phyloP scores from a whole-genome alignment of 1,140 invertebrate species.

The Asbolus verrucosus region DNA sequence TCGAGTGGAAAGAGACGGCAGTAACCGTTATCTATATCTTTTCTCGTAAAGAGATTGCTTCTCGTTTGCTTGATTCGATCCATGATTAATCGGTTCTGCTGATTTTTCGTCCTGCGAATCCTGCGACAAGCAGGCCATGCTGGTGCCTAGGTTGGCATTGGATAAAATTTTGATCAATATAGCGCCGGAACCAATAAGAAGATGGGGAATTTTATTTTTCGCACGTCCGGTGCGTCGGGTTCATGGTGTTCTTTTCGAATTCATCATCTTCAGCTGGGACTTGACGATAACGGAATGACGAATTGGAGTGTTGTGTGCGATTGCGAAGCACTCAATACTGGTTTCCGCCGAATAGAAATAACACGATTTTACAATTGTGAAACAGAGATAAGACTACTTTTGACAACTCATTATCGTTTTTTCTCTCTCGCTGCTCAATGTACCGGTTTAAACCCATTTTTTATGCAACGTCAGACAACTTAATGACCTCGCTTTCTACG shows the following conservation, averaged over 20 bases:
- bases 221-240: too few species aligned
- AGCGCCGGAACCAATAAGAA: conserved; percentile 1
- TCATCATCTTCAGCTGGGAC: background rate
- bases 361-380: background rate
- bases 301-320: background rate
- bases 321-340: conserved; percentile 29
- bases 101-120: too few species aligned
- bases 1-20: background rate
- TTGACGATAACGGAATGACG: background rate
- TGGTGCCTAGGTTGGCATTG: conserved; percentile 6
- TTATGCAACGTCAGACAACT: too few species aligned
- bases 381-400: background rate
- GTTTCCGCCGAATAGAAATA: conserved; percentile 10
- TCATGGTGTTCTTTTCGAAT: conserved; percentile 5
- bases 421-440: background rate
- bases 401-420: background rate
- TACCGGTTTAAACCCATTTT: background rate
- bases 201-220: too few species aligned
- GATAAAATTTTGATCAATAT: conserved; percentile 43
- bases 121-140: background rate
- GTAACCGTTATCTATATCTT: conserved; percentile 1
- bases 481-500: too few species aligned
- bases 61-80: too few species aligned
- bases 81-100: too few species aligned
- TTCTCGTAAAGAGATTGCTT: too few species aligned